A percentile compares a stretch with the other conserved stretches of the same genome.
phyloP scores from a whole-genome alignment of 2,888 invertebrate genomes.

The Laothoe populi region DNA sequence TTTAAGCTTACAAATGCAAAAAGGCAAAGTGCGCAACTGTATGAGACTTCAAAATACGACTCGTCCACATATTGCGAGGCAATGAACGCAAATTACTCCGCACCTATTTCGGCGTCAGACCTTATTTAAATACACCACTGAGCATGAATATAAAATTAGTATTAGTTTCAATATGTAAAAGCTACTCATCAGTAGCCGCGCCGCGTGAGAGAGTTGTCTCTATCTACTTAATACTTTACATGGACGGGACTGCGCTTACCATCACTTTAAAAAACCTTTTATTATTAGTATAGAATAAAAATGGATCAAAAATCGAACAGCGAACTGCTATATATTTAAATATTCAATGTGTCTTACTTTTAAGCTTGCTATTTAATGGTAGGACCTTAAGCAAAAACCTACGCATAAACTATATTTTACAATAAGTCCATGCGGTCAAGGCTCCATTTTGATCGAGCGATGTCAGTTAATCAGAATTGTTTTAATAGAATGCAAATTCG shows the following conservation, averaged over 20 bases:
- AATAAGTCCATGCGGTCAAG: constrained; percentile 20
- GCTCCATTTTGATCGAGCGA: constrained; percentile 7
- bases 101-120: background rate
- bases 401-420: constrained; percentile 14
- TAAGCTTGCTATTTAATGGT: background rate
- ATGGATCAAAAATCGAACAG: too few relatives aligned
- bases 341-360: background rate
- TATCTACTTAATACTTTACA: too few relatives aligned
- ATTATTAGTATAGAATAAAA: too few relatives aligned
- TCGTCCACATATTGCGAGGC: background rate
- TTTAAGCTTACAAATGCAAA: constrained; percentile 23
- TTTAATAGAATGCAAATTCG: constrained; percentile 11
- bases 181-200: too few relatives aligned
- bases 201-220: too few relatives aligned
- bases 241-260: too few relatives aligned
- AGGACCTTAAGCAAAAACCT: constrained; percentile 10
- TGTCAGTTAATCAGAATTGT: constrained; percentile 11
- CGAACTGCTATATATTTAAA: too few relatives aligned
- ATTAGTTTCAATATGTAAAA: too few relatives aligned
- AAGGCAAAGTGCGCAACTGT: constrained; percentile 21
- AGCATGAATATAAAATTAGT: too few relatives aligned
- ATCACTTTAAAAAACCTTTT: too few relatives aligned
- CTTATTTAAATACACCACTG: background rate
- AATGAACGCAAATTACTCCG: constrained; percentile 5
- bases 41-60: constrained; percentile 10